Conservation (phyloP, 2,888 invertebrate genomes). For the Coleophora deauratella region DNA sequence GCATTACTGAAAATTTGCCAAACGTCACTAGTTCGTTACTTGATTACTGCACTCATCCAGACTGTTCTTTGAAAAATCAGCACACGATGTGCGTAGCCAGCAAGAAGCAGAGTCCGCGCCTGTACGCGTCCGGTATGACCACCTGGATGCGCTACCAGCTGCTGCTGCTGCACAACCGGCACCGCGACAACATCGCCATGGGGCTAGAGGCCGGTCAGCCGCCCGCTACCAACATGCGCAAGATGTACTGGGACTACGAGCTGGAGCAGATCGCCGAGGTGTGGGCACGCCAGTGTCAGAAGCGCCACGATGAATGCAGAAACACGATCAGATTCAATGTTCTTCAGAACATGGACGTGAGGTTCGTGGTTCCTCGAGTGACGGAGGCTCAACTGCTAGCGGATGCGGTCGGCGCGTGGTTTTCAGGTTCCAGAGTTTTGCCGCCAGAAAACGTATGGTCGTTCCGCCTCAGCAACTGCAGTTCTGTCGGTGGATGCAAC, state of each 20-base stretch:
- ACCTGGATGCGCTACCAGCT: slow-evolving; percentile 64
- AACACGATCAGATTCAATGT: slow-evolving; percentile 60
- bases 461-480: slow-evolving; percentile 51
- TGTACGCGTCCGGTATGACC: slow-evolving; percentile 61
- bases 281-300: slow-evolving; percentile 67
- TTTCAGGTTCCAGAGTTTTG: slow-evolving; percentile 53
- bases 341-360: slow-evolving; percentile 62
- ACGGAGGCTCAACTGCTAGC: slow-evolving; percentile 61
- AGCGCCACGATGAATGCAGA: slow-evolving; percentile 64
- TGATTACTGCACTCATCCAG: slow-evolving; percentile 55
- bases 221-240: slow-evolving; percentile 64
- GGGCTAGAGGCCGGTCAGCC: slow-evolving; percentile 64
- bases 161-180: slow-evolving; percentile 55
- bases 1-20: no score
- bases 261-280: slow-evolving; percentile 59
- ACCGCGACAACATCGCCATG: slow-evolving; percentile 63
- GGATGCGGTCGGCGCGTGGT: slow-evolving; percentile 62
- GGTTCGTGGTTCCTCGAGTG: slow-evolving; percentile 47
- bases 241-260: slow-evolving; percentile 69
- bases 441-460: slow-evolving; percentile 53
- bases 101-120: slow-evolving; percentile 44
- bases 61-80: slow-evolving; percentile 56
- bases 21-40: no score
- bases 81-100: slow-evolving; percentile 55
- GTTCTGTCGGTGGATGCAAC: slow-evolving; percentile 57